phyloP scores from a whole-genome alignment of 2,888 invertebrate species.

The Imbricaverruca yamaguchii region DNA sequence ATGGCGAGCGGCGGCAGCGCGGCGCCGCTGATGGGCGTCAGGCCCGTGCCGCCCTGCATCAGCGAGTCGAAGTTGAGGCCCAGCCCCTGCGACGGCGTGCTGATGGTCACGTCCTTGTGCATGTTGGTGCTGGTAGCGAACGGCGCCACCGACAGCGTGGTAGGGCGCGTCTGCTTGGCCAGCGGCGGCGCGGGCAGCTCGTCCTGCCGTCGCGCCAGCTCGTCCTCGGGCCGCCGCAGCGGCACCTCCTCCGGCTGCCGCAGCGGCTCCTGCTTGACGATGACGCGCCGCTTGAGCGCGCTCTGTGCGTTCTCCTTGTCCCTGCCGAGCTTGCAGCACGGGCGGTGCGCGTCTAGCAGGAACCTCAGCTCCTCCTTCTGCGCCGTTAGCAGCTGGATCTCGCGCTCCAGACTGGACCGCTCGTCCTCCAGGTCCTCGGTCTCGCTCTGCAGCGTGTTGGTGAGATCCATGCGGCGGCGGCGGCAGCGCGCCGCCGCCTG shows the following conservation, averaged over 20 bases:
- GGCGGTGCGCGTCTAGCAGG: constrained; percentile 68
- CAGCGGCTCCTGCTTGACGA: background rate
- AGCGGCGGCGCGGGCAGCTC: constrained; percentile 16
- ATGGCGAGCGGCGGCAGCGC: constrained; percentile 27
- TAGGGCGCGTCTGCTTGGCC: constrained; percentile 38
- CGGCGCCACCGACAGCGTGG: constrained; percentile 41
- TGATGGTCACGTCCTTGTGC: constrained; percentile 60
- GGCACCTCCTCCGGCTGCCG: background rate
- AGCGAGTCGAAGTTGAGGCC: constrained; percentile 80
- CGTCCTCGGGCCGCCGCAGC: background rate
- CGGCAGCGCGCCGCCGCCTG: constrained; percentile 95
- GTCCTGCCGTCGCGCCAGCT: background rate
- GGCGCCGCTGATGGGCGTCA: constrained; percentile 64
- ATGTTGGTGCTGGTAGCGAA: constrained; percentile 35
- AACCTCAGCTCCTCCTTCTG: constrained; percentile 72
- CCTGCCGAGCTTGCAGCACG: constrained; percentile 49
- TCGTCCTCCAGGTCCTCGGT: constrained; percentile 75
- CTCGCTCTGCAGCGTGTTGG: constrained; percentile 80
- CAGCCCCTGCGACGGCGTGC: constrained; percentile 73
- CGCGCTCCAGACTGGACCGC: constrained; percentile 68
- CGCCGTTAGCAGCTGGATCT: constrained; percentile 64
- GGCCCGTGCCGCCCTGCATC: constrained; percentile 86
- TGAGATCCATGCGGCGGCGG: constrained; percentile 91
- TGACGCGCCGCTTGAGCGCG: background rate
- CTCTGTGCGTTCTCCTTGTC: background rate